A percentile compares a stretch with the other conserved stretches of the same genome.
These are phyloP conservation scores for Dufourea novaeangliae DNA, from an alignment of 1,140 invertebrate genomes.

Conservation along the genomic window DNA sequence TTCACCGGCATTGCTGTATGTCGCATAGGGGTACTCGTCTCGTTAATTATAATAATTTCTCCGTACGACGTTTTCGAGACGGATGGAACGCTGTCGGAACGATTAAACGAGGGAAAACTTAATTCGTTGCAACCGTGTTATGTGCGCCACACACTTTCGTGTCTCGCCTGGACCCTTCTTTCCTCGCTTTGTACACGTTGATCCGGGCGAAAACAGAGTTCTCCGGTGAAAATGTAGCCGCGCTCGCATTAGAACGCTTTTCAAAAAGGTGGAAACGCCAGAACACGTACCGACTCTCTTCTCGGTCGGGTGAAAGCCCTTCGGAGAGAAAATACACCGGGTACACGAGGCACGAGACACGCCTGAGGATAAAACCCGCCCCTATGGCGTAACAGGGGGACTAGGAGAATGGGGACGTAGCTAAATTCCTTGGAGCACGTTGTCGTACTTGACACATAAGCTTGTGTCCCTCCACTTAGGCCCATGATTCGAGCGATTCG, in stretches of 20 bases:
- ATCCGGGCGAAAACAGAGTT: not conserved
- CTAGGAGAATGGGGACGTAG: not conserved
- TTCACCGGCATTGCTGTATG: too few relatives aligned
- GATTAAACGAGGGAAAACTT: constrained; percentile 28
- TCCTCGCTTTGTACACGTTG: constrained; percentile 5
- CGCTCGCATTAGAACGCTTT: constrained; percentile 10
- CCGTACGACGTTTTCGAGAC: constrained; percentile 1
- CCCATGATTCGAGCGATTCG: not conserved
- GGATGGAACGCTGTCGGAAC: not conserved
- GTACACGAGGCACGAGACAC: not conserved
- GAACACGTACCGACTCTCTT: constrained; percentile 37
- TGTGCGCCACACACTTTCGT: not conserved
- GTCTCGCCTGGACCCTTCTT: not conserved
- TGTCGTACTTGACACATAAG: constrained; percentile 13
- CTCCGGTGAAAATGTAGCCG: not conserved
- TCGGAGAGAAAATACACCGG: not conserved
- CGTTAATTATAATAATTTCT: constrained; percentile 28
- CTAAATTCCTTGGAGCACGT: constrained; percentile 25
- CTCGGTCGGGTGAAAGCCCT: constrained; percentile 9
- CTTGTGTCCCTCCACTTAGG: not conserved
- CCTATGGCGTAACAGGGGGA: not conserved
- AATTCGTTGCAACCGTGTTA: not conserved
- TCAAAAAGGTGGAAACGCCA: constrained; percentile 26
- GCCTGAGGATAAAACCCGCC: too few relatives aligned
- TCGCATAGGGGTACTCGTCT: not conserved